Percentiles rank a stretch among this genome's conserved stretches.
phyloP scores from a whole-genome alignment of 2,797 vertebrate species.

The Lophotriccus pileatus region DNA sequence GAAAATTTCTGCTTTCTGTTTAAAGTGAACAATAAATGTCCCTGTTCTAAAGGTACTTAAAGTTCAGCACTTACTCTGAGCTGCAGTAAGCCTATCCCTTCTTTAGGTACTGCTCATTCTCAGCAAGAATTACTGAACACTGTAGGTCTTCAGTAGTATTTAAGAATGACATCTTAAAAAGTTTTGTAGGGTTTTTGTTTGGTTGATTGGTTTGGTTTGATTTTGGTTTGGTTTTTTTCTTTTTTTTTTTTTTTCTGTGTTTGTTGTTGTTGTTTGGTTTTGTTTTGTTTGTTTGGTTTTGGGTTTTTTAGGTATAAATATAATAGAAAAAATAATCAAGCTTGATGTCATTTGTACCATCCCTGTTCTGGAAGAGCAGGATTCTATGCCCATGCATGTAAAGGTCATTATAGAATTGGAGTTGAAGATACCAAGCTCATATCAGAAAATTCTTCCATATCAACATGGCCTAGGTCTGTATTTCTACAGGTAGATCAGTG shows the following conservation, averaged over 20 bases:
- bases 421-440: not conserved
- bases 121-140: not conserved
- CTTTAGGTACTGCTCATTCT: not conserved
- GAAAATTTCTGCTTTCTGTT: not conserved
- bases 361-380: not conserved
- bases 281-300: not conserved
- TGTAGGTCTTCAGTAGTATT: not conserved
- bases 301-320: not conserved
- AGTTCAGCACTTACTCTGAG: not conserved
- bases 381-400: not conserved
- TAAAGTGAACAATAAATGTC: not conserved
- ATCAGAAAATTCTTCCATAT: not conserved
- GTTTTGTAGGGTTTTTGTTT: not conserved
- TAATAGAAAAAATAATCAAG: not conserved
- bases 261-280: no score
- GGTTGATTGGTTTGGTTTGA: no score
- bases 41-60: not conserved
- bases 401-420: not conserved
- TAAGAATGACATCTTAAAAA: not conserved
- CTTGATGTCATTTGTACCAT: not conserved
- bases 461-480: not conserved
- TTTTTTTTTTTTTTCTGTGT: no score
- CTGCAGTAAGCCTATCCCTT: not conserved
- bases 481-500: not conserved
- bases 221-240: not conserved